Conservation (phyloP, 2,113 vertebrate species). For the Tachuris rubrigastra region DNA sequence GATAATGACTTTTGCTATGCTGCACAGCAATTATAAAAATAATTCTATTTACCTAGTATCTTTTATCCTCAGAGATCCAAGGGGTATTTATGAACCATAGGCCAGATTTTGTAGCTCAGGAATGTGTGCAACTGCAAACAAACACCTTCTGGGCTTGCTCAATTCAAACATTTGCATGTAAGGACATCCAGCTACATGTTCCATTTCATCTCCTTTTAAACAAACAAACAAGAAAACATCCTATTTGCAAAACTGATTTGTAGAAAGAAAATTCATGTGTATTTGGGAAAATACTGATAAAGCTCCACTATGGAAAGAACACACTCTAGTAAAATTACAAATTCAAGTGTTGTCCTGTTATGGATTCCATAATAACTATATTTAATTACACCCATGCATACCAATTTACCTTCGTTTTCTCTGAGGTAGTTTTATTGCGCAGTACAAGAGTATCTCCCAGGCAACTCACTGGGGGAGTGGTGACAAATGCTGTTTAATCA, state of each 20-base stretch:
- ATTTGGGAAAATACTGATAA: not conserved
- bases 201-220: not conserved
- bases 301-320: not conserved
- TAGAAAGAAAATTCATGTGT: not conserved
- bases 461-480: constrained; percentile 1
- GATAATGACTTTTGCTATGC: not conserved
- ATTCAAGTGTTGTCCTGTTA: not conserved
- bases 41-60: not conserved
- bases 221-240: not conserved
- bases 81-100: not conserved
- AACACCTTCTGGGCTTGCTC: not conserved
- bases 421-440: not conserved
- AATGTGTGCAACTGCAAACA: not conserved
- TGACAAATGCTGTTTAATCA: constrained; percentile 7
- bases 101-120: constrained; percentile 10
- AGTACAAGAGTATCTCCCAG: not conserved
- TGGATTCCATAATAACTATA: not conserved
- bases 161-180: not conserved
- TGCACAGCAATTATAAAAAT: constrained; percentile 5
- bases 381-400: not conserved
- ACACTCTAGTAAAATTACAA: not conserved
- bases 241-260: not conserved
- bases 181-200: not conserved
- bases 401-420: not conserved
- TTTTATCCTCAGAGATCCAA: constrained; percentile 38